phyloP scores from a whole-genome alignment of 2,113 vertebrate genomes.

The Pyxicephalus adspersus region DNA sequence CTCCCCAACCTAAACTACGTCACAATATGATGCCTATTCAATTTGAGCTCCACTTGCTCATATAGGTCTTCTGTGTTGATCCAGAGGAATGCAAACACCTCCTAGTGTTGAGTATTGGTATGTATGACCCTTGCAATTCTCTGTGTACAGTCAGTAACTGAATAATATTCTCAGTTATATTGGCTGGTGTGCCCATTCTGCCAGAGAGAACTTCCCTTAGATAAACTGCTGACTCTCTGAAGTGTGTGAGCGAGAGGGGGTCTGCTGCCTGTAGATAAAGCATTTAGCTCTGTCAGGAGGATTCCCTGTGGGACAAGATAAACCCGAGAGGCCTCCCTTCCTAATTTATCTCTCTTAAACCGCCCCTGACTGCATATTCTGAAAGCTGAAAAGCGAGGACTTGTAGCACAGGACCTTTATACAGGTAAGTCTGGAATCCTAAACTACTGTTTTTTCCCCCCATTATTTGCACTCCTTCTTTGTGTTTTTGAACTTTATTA shows the following conservation, averaged over 20 bases:
- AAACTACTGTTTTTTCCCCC: too few relatives aligned
- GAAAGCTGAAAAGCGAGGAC: background rate
- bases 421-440: constrained; percentile 25
- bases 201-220: background rate
- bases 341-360: constrained; percentile 13
- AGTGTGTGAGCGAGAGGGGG: constrained; percentile 13
- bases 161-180: background rate
- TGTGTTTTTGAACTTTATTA: too few relatives aligned
- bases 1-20: too few relatives aligned
- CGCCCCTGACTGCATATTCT: background rate
- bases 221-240: constrained; percentile 40
- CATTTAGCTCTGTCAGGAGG: constrained; percentile 11
- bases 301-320: constrained; percentile 30
- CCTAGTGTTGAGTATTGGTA: background rate
- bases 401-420: background rate
- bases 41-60: too few relatives aligned
- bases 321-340: constrained; percentile 7
- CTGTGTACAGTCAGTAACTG: background rate
- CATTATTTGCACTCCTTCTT: too few relatives aligned
- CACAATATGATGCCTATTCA: too few relatives aligned
- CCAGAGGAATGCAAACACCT: background rate
- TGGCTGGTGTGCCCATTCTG: background rate
- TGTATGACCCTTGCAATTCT: background rate
- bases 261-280: constrained; percentile 46
- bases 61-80: too few relatives aligned